Evolutionary conservation across 2,888 invertebrate species (phyloP).

Genomic region (Colostygia pectinataria): DNA sequence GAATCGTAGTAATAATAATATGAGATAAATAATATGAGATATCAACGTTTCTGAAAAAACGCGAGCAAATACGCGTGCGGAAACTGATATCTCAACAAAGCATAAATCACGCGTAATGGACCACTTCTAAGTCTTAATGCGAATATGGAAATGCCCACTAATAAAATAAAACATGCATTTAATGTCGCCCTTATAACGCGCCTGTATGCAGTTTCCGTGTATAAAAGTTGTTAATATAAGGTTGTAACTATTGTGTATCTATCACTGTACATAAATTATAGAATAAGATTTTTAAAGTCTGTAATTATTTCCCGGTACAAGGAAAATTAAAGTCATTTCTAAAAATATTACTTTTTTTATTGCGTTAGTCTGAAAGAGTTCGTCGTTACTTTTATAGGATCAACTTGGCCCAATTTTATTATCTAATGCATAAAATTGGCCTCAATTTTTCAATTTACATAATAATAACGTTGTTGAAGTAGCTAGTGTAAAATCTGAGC

Average conservation of each 20-base stretch:
- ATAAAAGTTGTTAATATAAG: constrained; percentile 59
- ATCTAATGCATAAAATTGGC: constrained; percentile 26
- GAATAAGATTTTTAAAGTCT: constrained; percentile 80
- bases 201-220: constrained; percentile 37
- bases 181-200: no score
- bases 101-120: no score
- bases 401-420: constrained; percentile 25
- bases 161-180: no score
- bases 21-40: no score
- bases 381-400: constrained; percentile 22
- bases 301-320: constrained; percentile 76
- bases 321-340: constrained; percentile 78
- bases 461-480: constrained; percentile 15
- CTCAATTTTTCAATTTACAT: constrained; percentile 23
- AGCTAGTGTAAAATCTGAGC: neutral
- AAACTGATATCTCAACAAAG: no score
- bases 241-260: constrained; percentile 63
- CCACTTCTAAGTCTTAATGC: no score
- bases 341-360: constrained; percentile 50
- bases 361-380: constrained; percentile 22
- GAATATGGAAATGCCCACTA: no score
- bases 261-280: constrained; percentile 77
- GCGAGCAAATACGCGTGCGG: no score
- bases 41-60: no score
- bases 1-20: no score